phyloP scores from a whole-genome alignment of 2,113 vertebrate species.

The Callionymus lyra region DNA sequence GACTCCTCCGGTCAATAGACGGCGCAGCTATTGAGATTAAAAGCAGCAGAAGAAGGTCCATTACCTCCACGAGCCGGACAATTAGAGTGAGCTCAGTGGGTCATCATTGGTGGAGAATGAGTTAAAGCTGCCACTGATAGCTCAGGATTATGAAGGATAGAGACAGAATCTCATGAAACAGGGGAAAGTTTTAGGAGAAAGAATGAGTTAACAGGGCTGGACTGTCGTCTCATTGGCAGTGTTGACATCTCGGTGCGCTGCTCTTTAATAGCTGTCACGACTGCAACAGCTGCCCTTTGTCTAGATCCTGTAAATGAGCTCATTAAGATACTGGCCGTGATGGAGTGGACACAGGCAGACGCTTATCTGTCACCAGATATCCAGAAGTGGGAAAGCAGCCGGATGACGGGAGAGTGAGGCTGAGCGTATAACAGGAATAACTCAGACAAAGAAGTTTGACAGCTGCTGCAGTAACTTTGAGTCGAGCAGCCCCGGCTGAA shows the following conservation, averaged over 20 bases:
- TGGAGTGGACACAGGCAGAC: slow-evolving; percentile 20
- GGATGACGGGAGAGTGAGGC: background rate
- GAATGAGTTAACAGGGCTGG: too few relatives aligned
- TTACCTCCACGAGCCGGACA: too few relatives aligned
- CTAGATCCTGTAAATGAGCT: slow-evolving; percentile 39
- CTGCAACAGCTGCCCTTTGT: slow-evolving; percentile 17
- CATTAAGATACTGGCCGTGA: slow-evolving; percentile 30
- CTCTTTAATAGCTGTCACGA: slow-evolving; percentile 40
- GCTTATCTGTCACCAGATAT: slow-evolving; percentile 26
- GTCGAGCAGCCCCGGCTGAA: slow-evolving; percentile 1
- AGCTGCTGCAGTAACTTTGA: background rate
- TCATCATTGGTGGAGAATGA: too few relatives aligned
- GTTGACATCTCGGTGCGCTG: slow-evolving; percentile 16
- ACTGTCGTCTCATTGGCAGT: too few relatives aligned
- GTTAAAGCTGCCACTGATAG: too few relatives aligned
- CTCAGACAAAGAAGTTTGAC: background rate
- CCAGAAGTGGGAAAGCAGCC: background rate
- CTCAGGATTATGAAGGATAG: too few relatives aligned
- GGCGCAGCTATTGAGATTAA: too few relatives aligned
- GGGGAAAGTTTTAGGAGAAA: too few relatives aligned
- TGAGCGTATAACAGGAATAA: slow-evolving; percentile 7
- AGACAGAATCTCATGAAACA: too few relatives aligned
- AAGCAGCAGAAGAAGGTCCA: too few relatives aligned
- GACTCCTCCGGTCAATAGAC: too few relatives aligned
- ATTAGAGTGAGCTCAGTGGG: too few relatives aligned